Evolutionary conservation across 1,140 invertebrate species (phyloP).

Genomic region (Temnothorax curvispinosus): DNA sequence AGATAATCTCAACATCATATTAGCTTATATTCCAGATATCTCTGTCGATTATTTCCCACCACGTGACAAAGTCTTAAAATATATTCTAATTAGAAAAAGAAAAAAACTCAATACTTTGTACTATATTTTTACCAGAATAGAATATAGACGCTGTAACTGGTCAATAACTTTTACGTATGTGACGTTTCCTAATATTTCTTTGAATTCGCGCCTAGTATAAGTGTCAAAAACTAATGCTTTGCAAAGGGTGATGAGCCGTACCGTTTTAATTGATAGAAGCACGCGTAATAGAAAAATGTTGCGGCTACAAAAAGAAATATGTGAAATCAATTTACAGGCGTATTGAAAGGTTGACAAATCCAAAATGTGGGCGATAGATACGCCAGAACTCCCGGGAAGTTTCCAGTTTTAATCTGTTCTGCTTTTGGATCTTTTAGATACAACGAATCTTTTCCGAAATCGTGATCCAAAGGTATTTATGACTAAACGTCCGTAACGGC

Average conservation of each 20-base stretch:
- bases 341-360: not conserved
- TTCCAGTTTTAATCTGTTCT: constrained; percentile 42
- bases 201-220: not conserved
- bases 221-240: constrained; percentile 11
- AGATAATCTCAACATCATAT: constrained; percentile 1
- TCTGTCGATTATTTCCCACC: not conserved
- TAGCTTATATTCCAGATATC: constrained; percentile 42
- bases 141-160: not conserved
- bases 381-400: not conserved
- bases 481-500: constrained; percentile 9
- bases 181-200: not conserved
- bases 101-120: constrained; percentile 15
- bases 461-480: constrained; percentile 14
- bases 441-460: constrained; percentile 62
- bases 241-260: not conserved
- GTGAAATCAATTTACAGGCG: not conserved
- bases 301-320: not conserved
- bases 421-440: constrained; percentile 64
- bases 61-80: constrained; percentile 41
- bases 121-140: constrained; percentile 23
- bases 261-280: not conserved
- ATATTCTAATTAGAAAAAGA: constrained; percentile 24
- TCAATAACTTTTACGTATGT: not conserved
- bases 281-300: not conserved
- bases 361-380: not conserved